A percentile compares a stretch with the other conserved stretches of the same genome.
phyloP scores from a whole-genome alignment of 1,140 invertebrate genomes.

The Plutomurus gul region DNA sequence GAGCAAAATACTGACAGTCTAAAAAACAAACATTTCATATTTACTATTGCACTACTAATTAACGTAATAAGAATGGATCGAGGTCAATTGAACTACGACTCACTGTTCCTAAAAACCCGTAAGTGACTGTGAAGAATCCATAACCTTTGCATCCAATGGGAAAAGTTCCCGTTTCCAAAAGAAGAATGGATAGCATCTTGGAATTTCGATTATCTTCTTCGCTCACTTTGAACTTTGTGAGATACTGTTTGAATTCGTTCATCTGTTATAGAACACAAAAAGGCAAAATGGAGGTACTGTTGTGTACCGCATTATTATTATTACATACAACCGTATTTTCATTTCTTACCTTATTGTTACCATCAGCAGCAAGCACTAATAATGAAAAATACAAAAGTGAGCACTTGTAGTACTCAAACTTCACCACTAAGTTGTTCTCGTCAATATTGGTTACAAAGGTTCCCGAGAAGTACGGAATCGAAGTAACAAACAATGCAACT shows the following conservation, averaged over 20 bases:
- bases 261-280: not conserved
- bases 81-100: too few relatives aligned
- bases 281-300: not conserved
- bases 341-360: not conserved
- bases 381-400: not conserved
- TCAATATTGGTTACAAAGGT: not conserved
- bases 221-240: not conserved
- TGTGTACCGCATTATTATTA: not conserved
- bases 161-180: not conserved
- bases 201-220: not conserved
- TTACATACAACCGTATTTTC: not conserved
- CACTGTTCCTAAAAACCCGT: slow-evolving; percentile 15
- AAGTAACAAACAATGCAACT: not conserved
- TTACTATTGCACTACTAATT: too few relatives aligned
- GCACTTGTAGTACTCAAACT: not conserved
- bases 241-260: not conserved
- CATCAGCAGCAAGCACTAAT: not conserved
- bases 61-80: too few relatives aligned
- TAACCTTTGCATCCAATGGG: not conserved
- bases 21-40: too few relatives aligned
- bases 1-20: too few relatives aligned
- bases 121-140: slow-evolving; percentile 5
- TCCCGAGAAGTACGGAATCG: not conserved
- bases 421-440: not conserved
- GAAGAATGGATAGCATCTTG: not conserved